A percentile compares a stretch with the other conserved stretches of the same genome.
These are phyloP conservation scores for Tragelaphus oryx DNA, from an alignment of 2,797 vertebrate genomes.

Conservation along the genomic window DNA sequence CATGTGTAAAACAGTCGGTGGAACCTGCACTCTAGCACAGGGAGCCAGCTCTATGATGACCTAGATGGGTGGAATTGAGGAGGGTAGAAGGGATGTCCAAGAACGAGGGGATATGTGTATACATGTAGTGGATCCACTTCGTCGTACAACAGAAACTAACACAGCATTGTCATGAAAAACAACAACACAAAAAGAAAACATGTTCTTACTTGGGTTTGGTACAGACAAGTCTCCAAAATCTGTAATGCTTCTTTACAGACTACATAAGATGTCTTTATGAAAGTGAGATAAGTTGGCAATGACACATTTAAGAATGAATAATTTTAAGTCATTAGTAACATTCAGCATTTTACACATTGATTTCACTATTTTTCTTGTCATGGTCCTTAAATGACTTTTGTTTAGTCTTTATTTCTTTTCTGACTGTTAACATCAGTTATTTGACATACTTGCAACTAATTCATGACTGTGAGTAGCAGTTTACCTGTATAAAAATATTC, in stretches of 20 bases:
- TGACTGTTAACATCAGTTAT: background rate
- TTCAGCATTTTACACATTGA: background rate
- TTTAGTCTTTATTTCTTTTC: constrained; percentile 14
- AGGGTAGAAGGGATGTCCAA: background rate
- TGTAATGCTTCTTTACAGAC: background rate
- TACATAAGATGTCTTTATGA: background rate
- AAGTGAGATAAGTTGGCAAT: background rate
- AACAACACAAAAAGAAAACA: background rate
- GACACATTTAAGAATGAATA: background rate
- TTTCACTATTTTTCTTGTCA: background rate
- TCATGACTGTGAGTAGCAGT: background rate
- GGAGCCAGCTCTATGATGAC: background rate
- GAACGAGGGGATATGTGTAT: background rate
- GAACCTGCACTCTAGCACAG: background rate
- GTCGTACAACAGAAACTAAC: background rate
- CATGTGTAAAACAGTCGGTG: background rate
- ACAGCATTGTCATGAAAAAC: background rate
- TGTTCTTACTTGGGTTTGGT: background rate
- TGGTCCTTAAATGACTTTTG: background rate
- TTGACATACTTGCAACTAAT: constrained; percentile 26
- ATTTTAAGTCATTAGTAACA: background rate
- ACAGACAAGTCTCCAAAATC: background rate
- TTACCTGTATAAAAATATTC: background rate
- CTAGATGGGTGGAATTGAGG: background rate
- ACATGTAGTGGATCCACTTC: background rate